Conservation (phyloP, 2,888 invertebrate genomes). For the Choristoneura rosaceana region DNA sequence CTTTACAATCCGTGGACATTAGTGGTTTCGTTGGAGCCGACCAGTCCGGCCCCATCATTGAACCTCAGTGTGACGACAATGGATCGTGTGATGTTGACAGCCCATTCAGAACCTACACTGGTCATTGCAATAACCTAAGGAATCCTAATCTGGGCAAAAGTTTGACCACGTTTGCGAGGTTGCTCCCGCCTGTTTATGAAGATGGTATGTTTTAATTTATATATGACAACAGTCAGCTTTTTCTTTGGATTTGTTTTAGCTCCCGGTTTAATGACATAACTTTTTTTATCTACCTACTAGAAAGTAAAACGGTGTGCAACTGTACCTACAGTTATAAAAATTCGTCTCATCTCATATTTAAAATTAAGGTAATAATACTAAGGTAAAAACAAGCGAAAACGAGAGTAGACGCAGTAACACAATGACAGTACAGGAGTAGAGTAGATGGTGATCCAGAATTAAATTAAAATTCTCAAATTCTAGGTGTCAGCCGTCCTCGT, state of each 20-base stretch:
- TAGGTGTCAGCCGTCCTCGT: slow-evolving; percentile 92
- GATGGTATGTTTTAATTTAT: slow-evolving; percentile 86
- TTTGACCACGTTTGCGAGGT: slow-evolving; percentile 92
- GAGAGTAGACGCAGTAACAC: too few relatives aligned
- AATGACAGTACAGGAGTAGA: too few relatives aligned
- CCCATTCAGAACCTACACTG: slow-evolving; percentile 91
- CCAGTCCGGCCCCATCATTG: slow-evolving; percentile 85
- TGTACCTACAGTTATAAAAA: too few relatives aligned
- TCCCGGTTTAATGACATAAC: too few relatives aligned
- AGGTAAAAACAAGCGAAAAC: too few relatives aligned
- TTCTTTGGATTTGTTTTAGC: too few relatives aligned
- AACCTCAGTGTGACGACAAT: slow-evolving; percentile 89
- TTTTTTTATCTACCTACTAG: too few relatives aligned
- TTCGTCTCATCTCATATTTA: too few relatives aligned
- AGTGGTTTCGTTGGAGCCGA: slow-evolving; percentile 88
- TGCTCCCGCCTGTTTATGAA: slow-evolving; percentile 94
- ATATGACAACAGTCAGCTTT: neutral
- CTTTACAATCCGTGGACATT: slow-evolving; percentile 92
- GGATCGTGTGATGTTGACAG: slow-evolving; percentile 89
- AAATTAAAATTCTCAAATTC: slow-evolving; percentile 3
- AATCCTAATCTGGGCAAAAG: slow-evolving; percentile 94
- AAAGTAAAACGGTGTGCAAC: too few relatives aligned
- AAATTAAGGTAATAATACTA: too few relatives aligned
- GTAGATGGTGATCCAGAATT: neutral
- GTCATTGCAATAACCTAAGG: slow-evolving; percentile 94